Conservation (phyloP, 2,797 vertebrate genomes). For the Parotocinclus haroldoi region DNA sequence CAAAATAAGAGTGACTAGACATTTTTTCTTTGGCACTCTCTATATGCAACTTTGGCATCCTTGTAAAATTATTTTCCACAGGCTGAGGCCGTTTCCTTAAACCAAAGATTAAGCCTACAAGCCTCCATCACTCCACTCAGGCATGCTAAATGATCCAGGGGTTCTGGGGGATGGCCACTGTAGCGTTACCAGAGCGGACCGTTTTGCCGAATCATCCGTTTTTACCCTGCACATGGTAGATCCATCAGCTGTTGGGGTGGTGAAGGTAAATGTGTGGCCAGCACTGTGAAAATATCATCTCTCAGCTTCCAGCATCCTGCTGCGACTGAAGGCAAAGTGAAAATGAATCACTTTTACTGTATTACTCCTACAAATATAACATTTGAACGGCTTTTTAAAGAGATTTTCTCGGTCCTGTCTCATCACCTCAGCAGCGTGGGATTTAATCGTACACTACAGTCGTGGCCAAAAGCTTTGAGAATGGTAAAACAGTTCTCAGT, state of each 20-base stretch:
- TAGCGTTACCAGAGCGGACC: background rate
- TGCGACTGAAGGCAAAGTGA: background rate
- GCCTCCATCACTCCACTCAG: background rate
- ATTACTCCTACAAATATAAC: too few species aligned
- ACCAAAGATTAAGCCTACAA: background rate
- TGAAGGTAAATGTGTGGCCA: background rate
- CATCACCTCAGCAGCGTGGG: too few species aligned
- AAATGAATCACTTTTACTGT: background rate
- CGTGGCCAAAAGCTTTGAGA: too few species aligned
- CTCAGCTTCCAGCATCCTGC: background rate
- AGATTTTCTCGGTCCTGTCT: too few species aligned
- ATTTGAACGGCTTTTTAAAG: too few species aligned
- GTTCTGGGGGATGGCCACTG: background rate
- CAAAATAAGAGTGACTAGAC: conserved; percentile 3
- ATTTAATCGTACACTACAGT: too few species aligned
- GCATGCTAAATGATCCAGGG: background rate
- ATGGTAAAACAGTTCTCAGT: too few species aligned
- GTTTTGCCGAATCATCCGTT: background rate
- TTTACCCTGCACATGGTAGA: background rate
- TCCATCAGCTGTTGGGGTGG: background rate
- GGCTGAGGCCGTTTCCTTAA: background rate
- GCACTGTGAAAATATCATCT: background rate
- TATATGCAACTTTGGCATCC: conserved; percentile 11
- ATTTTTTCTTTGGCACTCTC: conserved; percentile 1
- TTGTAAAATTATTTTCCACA: conserved; percentile 21